Conservation (phyloP, 2,797 vertebrate species). For the Spinibarbus caldwelli region DNA sequence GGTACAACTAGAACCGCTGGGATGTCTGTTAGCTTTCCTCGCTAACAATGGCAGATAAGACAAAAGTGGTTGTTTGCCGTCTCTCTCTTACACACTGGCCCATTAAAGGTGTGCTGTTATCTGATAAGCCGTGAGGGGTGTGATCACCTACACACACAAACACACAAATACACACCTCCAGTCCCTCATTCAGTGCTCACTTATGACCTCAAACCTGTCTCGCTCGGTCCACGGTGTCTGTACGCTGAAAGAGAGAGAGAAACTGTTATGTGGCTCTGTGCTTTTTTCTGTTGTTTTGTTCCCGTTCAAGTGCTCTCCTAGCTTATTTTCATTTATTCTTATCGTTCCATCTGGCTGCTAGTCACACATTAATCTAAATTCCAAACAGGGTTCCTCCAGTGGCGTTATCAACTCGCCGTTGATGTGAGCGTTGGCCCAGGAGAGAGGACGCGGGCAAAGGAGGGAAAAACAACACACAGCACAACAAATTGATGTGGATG, state of each 20-base stretch:
- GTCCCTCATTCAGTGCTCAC: constrained; percentile 41
- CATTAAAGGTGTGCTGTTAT: constrained; percentile 73
- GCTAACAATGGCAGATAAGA: constrained; percentile 72
- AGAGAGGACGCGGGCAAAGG: constrained; percentile 73
- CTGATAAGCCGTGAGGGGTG: constrained; percentile 66
- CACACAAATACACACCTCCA: constrained; percentile 32
- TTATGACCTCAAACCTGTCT: constrained; percentile 52
- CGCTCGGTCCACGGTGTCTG: neutral
- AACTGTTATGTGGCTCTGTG: constrained; percentile 31
- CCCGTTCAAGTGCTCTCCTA: constrained; percentile 60
- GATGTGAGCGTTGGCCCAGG: constrained; percentile 62
- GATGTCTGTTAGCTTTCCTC: constrained; percentile 53
- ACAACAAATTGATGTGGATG: constrained; percentile 59
- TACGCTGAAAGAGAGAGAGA: constrained; percentile 37
- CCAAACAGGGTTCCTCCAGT: constrained; percentile 61
- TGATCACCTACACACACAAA: constrained; percentile 52
- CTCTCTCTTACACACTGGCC: constrained; percentile 64
- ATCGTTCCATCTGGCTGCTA: constrained; percentile 65
- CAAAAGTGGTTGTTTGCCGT: constrained; percentile 73
- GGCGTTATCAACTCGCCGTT: constrained; percentile 65
- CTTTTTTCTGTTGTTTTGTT: constrained; percentile 59
- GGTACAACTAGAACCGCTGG: constrained; percentile 26
- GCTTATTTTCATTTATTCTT: constrained; percentile 64
- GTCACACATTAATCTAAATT: constrained; percentile 69
- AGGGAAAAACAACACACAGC: constrained; percentile 60